These are phyloP conservation scores for Artibeus lituratus DNA, from an alignment of 2,797 vertebrate species.

Conservation along the genomic window DNA sequence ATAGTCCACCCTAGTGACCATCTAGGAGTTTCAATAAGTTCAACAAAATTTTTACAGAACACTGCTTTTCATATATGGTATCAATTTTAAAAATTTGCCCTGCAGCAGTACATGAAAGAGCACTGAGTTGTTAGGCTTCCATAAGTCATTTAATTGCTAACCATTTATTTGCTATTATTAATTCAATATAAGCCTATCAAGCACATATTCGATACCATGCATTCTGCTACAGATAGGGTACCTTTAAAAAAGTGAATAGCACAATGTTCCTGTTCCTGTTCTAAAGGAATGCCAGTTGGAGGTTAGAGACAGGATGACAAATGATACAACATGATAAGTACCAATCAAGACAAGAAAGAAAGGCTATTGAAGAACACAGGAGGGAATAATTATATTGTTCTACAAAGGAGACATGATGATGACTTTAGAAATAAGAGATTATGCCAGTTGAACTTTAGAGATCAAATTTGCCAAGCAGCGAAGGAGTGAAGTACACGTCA, in stretches of 20 bases:
- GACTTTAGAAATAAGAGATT: background rate
- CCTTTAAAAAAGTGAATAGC: background rate
- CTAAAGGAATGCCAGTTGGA: background rate
- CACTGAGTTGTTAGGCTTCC: background rate
- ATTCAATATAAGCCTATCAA: background rate
- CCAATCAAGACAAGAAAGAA: background rate
- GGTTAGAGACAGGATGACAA: background rate
- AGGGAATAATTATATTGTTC: background rate
- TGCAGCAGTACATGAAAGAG: background rate
- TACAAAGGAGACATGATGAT: background rate
- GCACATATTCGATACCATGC: background rate
- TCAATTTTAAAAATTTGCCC: background rate
- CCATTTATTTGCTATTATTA: conserved; percentile 18
- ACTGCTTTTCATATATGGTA: background rate
- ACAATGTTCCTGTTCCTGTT: background rate
- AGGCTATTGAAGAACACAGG: background rate
- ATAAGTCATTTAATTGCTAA: background rate
- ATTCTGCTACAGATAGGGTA: background rate
- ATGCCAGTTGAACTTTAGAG: background rate
- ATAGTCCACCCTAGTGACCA: background rate
- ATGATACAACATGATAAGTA: background rate
- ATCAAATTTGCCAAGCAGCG: background rate
- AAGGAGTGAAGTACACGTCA: background rate
- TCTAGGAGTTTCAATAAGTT: background rate
- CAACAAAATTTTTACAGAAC: background rate